Percentiles rank a stretch among this genome's conserved stretches.
These are phyloP conservation scores for Parauchenoglanis ngamensis DNA, from an alignment of 2,797 vertebrate species.

Conservation along the genomic window DNA sequence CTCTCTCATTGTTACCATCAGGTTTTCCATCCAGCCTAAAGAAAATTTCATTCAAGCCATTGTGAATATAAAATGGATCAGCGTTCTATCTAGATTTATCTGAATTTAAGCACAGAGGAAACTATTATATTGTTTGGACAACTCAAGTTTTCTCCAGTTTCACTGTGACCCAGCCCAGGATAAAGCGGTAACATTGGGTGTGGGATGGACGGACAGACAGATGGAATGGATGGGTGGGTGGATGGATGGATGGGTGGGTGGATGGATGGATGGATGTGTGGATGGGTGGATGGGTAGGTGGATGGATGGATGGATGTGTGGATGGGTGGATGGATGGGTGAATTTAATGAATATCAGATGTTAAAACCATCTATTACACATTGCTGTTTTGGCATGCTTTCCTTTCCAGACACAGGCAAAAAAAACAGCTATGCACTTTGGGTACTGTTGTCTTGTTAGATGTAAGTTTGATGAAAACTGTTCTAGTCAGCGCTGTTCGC, in stretches of 20 bases:
- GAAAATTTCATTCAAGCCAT: neutral
- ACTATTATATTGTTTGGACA: neutral
- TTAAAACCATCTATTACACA: neutral
- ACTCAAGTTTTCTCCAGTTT: neutral
- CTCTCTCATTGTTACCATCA: neutral
- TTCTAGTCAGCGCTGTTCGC: neutral
- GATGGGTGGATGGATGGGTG: neutral
- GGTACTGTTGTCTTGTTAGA: neutral
- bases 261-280: too few species aligned
- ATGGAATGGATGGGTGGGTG: neutral
- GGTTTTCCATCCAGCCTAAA: neutral
- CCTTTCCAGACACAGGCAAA: neutral
- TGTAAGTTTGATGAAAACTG: neutral
- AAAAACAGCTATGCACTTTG: neutral
- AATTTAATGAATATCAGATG: neutral
- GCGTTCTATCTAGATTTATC: neutral
- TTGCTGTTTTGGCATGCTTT: neutral
- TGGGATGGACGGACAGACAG: too few species aligned
- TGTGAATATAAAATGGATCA: neutral
- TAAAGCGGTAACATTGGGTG: neutral
- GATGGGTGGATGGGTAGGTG: too few species aligned
- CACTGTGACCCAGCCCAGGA: neutral
- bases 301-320: too few species aligned
- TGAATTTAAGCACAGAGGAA: neutral
- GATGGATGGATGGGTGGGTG: neutral